Evolutionary conservation across 2,888 invertebrate genomes (phyloP).

Genomic region (Protophormia terraenovae): DNA sequence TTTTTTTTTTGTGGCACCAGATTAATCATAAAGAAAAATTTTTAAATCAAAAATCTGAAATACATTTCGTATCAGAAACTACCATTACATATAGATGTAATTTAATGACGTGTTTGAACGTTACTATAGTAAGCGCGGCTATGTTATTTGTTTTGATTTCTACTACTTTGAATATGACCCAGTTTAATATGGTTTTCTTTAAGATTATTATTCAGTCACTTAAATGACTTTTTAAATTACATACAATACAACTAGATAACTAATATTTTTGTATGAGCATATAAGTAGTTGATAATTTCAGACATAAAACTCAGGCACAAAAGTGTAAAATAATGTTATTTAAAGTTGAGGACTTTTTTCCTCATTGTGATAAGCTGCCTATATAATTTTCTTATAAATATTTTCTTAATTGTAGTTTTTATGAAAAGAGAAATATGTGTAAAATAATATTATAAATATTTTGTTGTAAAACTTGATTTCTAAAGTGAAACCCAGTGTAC

Average conservation of each 20-base stretch:
- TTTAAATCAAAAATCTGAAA: too few species aligned
- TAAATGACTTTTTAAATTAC: not conserved
- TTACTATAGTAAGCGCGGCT: not conserved
- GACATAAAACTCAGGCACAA: not conserved
- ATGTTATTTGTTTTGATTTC: not conserved
- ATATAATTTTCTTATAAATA: not conserved
- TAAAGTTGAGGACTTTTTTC: not conserved
- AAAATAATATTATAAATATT: not conserved
- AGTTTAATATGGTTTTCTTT: conserved; percentile 18
- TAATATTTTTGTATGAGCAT: not conserved
- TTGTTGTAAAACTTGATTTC: not conserved
- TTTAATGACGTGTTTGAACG: not conserved
- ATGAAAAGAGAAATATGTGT: not conserved
- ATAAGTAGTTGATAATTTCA: not conserved
- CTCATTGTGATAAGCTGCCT: not conserved
- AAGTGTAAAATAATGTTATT: not conserved
- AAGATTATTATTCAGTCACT: not conserved
- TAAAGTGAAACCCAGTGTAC: not conserved
- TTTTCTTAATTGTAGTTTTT: not conserved
- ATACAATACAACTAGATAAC: not conserved
- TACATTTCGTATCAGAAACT: too few species aligned
- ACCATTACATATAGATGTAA: not conserved
- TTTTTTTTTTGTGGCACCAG: too few species aligned
- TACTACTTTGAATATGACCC: conserved; percentile 33
- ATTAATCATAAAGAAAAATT: too few species aligned